Conservation (phyloP, 2,113 vertebrate species). For the Eurystomus gularis region DNA sequence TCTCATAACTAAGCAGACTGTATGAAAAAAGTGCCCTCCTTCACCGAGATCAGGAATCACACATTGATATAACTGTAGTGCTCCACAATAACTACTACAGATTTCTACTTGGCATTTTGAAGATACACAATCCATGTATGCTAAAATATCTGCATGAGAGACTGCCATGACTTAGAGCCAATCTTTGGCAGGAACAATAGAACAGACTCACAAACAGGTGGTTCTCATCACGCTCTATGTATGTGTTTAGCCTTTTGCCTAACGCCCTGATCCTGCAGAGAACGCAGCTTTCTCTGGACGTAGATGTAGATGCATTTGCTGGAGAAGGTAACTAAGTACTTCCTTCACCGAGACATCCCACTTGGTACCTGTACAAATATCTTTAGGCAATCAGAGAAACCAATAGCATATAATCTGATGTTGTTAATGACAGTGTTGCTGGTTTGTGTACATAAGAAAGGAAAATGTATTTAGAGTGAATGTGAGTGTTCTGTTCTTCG, state of each 20-base stretch:
- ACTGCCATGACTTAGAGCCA: not conserved
- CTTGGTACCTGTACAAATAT: not conserved
- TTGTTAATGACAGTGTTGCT: not conserved
- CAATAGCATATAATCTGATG: not conserved
- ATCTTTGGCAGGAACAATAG: constrained; percentile 2
- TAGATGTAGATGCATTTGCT: not conserved
- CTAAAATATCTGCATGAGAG: not conserved
- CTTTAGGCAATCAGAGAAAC: not conserved
- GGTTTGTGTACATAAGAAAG: not conserved
- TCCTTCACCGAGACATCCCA: not conserved
- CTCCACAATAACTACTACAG: not conserved
- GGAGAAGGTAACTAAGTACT: not conserved
- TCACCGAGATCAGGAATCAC: not conserved
- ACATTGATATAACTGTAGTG: not conserved
- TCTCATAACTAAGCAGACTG: not conserved
- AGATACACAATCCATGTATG: not conserved
- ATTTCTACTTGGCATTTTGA: not conserved
- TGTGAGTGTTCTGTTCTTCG: not conserved
- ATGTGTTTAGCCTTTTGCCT: not conserved
- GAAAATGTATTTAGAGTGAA: not conserved
- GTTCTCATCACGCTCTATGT: constrained; percentile 31
- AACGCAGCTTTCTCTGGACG: not conserved
- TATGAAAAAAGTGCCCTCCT: not conserved
- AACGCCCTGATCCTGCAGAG: not conserved
- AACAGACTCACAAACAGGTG: constrained; percentile 42